These are phyloP conservation scores for Hemicordylus capensis DNA, from an alignment of 2,113 vertebrate species.

Conservation along the genomic window DNA sequence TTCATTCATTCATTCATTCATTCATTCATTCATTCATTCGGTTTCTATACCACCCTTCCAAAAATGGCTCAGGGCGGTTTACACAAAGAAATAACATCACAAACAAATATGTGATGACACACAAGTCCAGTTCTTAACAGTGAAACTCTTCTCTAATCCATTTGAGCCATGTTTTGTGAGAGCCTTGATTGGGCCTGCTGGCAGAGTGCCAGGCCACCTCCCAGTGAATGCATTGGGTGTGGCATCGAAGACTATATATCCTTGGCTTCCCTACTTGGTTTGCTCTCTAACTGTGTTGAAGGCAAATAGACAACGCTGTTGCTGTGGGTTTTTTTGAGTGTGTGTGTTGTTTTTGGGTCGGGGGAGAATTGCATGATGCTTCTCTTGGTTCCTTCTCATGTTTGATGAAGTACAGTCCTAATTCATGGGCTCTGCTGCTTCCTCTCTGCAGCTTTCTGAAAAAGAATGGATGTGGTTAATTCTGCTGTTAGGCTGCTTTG, in stretches of 20 bases:
- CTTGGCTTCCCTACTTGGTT: constrained; percentile 10
- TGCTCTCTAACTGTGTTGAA: background rate
- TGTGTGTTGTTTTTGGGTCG: too few species aligned
- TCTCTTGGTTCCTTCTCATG: background rate
- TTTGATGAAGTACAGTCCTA: background rate
- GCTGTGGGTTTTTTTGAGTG: background rate
- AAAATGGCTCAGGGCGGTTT: too few species aligned
- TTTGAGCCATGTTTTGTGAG: background rate
- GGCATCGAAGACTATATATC: background rate
- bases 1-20: too few species aligned
- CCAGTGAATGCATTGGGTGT: constrained; percentile 5
- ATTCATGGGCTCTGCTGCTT: background rate
- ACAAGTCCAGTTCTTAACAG: background rate
- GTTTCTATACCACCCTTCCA: too few species aligned
- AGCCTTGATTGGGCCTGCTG: background rate
- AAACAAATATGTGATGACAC: background rate
- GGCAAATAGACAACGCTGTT: background rate
- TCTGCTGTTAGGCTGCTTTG: background rate
- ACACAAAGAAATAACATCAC: too few species aligned
- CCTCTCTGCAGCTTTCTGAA: background rate
- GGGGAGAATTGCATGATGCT: too few species aligned
- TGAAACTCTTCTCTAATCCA: background rate
- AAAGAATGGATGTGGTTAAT: background rate
- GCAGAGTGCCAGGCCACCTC: background rate
- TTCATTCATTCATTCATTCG: too few species aligned